Conservation (phyloP, 1,140 invertebrate species). For the Lutraria rhynchaena region DNA sequence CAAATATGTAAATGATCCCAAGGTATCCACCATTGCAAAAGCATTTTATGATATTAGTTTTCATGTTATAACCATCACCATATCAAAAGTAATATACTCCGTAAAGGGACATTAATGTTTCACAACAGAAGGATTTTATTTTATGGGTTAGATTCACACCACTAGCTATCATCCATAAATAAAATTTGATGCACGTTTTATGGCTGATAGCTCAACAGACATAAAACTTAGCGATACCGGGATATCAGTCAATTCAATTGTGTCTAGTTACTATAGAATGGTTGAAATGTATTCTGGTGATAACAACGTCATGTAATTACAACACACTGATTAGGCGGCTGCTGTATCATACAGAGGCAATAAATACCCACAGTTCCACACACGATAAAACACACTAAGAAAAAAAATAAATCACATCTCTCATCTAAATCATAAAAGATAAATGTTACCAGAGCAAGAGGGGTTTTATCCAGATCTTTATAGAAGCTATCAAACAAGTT, state of each 20-base stretch:
- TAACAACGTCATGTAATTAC: constrained; percentile 43
- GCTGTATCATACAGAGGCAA: constrained; percentile 21
- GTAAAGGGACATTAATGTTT: too few relatives aligned
- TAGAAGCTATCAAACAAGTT: too few relatives aligned
- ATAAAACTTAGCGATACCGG: constrained; percentile 29
- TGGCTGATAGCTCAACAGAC: constrained; percentile 17
- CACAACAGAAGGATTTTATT: background rate
- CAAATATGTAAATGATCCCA: too few relatives aligned
- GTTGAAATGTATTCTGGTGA: constrained; percentile 24
- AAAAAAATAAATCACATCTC: constrained; percentile 25
- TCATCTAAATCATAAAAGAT: constrained; percentile 19
- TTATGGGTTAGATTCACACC: background rate
- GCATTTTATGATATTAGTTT: too few relatives aligned
- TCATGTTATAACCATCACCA: too few relatives aligned
- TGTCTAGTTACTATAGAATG: too few relatives aligned
- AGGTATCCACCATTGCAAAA: too few relatives aligned
- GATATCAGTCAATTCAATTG: too few relatives aligned
- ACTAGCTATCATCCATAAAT: constrained; percentile 1
- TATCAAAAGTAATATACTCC: too few relatives aligned
- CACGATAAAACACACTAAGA: constrained; percentile 9
- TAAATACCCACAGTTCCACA: constrained; percentile 18
- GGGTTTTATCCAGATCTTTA: too few relatives aligned
- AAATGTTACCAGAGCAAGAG: too few relatives aligned
- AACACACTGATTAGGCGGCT: constrained; percentile 13
- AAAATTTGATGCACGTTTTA: constrained; percentile 53